Conservation (phyloP, 2,888 invertebrate species). For the Kuschelorhynchus macadamiae region DNA sequence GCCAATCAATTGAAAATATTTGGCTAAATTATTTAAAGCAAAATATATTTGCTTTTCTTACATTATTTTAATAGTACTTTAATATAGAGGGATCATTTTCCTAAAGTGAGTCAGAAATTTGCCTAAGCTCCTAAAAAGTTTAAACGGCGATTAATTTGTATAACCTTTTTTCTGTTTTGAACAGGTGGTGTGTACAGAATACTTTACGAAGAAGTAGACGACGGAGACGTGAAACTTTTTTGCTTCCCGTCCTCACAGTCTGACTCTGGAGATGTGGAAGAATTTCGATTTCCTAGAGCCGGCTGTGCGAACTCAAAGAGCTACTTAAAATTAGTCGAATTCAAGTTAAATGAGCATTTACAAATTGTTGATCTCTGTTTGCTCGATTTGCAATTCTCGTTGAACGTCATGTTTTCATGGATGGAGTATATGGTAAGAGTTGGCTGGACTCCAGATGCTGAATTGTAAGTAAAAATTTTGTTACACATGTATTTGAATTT, state of each 20-base stretch:
- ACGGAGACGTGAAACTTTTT: constrained; percentile 91
- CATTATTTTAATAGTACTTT: too few species aligned
- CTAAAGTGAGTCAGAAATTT: too few species aligned
- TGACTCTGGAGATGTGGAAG: constrained; percentile 85
- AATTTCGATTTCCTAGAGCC: constrained; percentile 89
- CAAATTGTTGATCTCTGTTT: constrained; percentile 83
- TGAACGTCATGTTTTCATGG: constrained; percentile 90
- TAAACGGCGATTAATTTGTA: too few species aligned
- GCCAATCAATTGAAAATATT: too few species aligned
- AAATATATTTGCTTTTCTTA: too few species aligned
- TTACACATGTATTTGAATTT: not conserved
- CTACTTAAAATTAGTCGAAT: constrained; percentile 87
- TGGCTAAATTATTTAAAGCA: too few species aligned
- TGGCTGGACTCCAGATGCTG: constrained; percentile 95
- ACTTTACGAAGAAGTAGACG: constrained; percentile 90
- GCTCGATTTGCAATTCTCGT: constrained; percentile 81
- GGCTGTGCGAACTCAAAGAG: constrained; percentile 94
- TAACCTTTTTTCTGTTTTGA: too few species aligned
- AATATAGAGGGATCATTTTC: too few species aligned
- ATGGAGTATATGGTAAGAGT: constrained; percentile 95
- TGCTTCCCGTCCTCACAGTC: constrained; percentile 89
- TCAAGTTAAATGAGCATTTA: constrained; percentile 75
- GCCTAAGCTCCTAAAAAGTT: too few species aligned
- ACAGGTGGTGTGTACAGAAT: constrained; percentile 84
- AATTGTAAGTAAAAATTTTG: constrained; percentile 83